These are phyloP conservation scores for Fundulus diaphanus DNA, from an alignment of 2,797 vertebrate species.

Conservation along the genomic window DNA sequence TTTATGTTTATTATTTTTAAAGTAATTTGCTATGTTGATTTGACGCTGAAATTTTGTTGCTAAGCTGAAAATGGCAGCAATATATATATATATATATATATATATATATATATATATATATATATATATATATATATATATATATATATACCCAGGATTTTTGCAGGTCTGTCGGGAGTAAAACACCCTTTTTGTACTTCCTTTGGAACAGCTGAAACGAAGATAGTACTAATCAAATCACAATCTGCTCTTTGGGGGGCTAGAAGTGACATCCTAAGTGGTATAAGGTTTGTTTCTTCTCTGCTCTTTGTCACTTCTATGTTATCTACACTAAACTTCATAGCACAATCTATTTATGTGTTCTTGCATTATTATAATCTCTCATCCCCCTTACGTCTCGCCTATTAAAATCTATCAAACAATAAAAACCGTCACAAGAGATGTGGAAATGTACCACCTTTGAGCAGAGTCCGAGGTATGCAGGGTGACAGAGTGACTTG, in stretches of 20 bases:
- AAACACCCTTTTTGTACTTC: slow-evolving; percentile 53
- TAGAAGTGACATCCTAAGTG: slow-evolving; percentile 33
- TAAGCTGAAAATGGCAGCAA: too few relatives aligned
- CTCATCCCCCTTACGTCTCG: neutral
- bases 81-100: too few relatives aligned
- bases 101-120: too few relatives aligned
- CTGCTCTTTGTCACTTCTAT: slow-evolving; percentile 25
- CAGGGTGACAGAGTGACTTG: slow-evolving; percentile 15
- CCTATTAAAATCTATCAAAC: slow-evolving; percentile 3
- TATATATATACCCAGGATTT: too few relatives aligned
- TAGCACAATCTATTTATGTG: slow-evolving; percentile 5
- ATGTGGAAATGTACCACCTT: slow-evolving; percentile 7
- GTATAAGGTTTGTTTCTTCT: slow-evolving; percentile 44
- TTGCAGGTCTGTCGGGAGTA: too few relatives aligned
- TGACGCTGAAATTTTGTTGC: too few relatives aligned
- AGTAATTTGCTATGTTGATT: too few relatives aligned
- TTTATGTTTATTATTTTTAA: too few relatives aligned
- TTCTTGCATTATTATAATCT: slow-evolving; percentile 2
- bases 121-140: too few relatives aligned
- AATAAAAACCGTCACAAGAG: slow-evolving; percentile 17
- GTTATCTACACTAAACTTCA: slow-evolving; percentile 13
- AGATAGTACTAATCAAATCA: slow-evolving; percentile 45
- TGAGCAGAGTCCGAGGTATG: slow-evolving; percentile 10
- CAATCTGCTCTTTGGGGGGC: slow-evolving; percentile 50
- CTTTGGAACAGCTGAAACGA: slow-evolving; percentile 19